phyloP scores from a whole-genome alignment of 2,888 invertebrate genomes.

The Marasmarcha lunaedactyla region DNA sequence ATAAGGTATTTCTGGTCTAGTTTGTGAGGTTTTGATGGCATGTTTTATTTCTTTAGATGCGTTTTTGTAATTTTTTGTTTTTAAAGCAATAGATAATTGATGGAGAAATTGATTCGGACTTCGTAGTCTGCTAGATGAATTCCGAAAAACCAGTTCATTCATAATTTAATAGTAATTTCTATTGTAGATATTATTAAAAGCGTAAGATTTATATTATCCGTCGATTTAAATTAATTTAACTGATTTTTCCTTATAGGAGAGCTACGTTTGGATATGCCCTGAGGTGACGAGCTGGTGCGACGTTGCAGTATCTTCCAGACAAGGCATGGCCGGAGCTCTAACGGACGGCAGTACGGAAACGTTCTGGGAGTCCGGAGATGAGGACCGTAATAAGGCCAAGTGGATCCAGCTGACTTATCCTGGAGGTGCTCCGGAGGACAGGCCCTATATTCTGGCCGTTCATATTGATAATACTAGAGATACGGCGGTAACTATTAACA shows the following conservation, averaged over 20 bases:
- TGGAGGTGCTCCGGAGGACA: constrained; percentile 53
- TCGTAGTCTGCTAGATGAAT: too few species aligned
- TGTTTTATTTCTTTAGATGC: too few species aligned
- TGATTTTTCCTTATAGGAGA: constrained; percentile 45
- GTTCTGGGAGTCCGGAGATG: constrained; percentile 99
- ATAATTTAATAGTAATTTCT: too few species aligned
- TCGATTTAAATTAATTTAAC: too few species aligned
- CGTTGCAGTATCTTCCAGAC: constrained; percentile 91
- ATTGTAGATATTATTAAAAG: too few species aligned
- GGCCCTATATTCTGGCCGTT: constrained; percentile 82
- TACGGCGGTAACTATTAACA: constrained; percentile 73
- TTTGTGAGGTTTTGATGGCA: constrained; percentile 1
- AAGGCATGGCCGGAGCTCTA: constrained; percentile 93
- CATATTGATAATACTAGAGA: constrained; percentile 96
- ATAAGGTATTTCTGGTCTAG: constrained; percentile 28
- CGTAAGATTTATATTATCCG: too few species aligned
- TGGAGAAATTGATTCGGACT: too few species aligned
- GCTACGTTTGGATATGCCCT: constrained; percentile 74
- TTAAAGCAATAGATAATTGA: too few species aligned
- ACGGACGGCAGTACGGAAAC: constrained; percentile 96
- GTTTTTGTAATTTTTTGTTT: too few species aligned
- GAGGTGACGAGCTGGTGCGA: constrained; percentile 84
- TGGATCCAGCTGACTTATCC: constrained; percentile 73
- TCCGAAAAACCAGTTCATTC: too few species aligned
- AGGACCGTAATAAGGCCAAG: constrained; percentile 93